Percentiles rank a stretch among this genome's conserved stretches.
These are phyloP conservation scores for Aspidapion aeneum DNA, from an alignment of 2,888 invertebrate genomes.

Conservation along the genomic window DNA sequence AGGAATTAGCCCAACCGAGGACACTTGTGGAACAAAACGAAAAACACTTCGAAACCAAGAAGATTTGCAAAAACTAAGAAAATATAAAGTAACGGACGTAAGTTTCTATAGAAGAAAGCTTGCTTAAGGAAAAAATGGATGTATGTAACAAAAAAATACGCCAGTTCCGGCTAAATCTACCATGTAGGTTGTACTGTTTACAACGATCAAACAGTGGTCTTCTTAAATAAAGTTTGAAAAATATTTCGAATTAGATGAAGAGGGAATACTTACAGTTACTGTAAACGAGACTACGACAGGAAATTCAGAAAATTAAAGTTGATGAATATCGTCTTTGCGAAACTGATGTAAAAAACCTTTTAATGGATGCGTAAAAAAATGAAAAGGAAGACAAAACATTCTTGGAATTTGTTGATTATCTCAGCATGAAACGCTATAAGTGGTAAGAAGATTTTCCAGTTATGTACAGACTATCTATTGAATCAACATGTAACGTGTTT, in stretches of 20 bases:
- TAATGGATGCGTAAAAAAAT: slow-evolving; percentile 19
- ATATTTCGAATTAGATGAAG: slow-evolving; percentile 23
- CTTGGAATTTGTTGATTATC: slow-evolving; percentile 13
- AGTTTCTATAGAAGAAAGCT: slow-evolving; percentile 27
- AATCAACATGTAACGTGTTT: no score
- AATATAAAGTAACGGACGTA: slow-evolving; percentile 26
- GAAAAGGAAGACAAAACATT: slow-evolving; percentile 20
- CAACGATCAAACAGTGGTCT: slow-evolving; percentile 16
- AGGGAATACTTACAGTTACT: slow-evolving; percentile 27
- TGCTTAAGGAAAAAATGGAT: slow-evolving; percentile 22
- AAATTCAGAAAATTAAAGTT: slow-evolving; percentile 17
- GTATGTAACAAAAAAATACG: slow-evolving; percentile 25
- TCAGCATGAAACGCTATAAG: no score
- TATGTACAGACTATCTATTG: no score
- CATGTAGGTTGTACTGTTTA: slow-evolving; percentile 10
- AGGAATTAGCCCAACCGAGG: slow-evolving; percentile 18
- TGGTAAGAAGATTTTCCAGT: no score
- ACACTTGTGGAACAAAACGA: no score
- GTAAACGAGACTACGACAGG: slow-evolving; percentile 16
- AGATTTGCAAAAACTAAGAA: slow-evolving; percentile 13
- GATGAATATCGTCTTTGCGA: slow-evolving; percentile 22
- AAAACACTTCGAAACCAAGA: no score
- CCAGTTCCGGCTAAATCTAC: slow-evolving; percentile 16
- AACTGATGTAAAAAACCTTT: slow-evolving; percentile 13
- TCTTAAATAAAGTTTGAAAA: slow-evolving; percentile 14